Conservation (phyloP, 2,113 vertebrate species). For the Poeciliopsis prolifica region DNA sequence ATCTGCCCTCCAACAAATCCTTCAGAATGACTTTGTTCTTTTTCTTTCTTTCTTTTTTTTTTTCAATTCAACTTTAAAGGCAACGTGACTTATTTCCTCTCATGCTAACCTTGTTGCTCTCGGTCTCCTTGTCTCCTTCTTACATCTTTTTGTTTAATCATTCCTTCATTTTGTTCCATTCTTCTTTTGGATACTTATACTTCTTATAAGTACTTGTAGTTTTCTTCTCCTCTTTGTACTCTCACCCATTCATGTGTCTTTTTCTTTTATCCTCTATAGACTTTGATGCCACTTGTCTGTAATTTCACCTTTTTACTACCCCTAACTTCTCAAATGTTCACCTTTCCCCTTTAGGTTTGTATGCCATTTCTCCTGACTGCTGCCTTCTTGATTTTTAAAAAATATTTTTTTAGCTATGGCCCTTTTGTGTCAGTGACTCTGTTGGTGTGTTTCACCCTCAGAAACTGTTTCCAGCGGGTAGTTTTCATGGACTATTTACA, state of each 20-base stretch:
- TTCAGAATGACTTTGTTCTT: constrained; percentile 1
- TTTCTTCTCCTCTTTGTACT: constrained; percentile 13
- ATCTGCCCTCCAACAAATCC: constrained; percentile 26
- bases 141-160: constrained; percentile 37
- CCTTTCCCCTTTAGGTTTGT: constrained; percentile 7
- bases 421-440: constrained; percentile 7
- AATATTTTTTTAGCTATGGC: constrained; percentile 12
- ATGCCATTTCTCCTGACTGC: constrained; percentile 8
- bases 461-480: background rate
- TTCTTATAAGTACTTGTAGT: constrained; percentile 1
- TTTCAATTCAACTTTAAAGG: constrained; percentile 25
- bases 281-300: constrained; percentile 50
- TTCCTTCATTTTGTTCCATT: constrained; percentile 36
- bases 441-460: background rate
- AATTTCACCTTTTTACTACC: constrained; percentile 29
- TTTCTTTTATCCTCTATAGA: constrained; percentile 27
- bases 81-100: constrained; percentile 23
- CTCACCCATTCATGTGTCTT: constrained; percentile 17
- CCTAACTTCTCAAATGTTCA: background rate
- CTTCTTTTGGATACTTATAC: constrained; percentile 42
- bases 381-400: constrained; percentile 22
- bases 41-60: constrained; percentile 8
- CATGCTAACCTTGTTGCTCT: constrained; percentile 25
- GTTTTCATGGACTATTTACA: background rate
- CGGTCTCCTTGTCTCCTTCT: constrained; percentile 15